These are phyloP conservation scores for Leptinotarsa peninsularis DNA, from an alignment of 2,888 invertebrate genomes.

Conservation along the genomic window DNA sequence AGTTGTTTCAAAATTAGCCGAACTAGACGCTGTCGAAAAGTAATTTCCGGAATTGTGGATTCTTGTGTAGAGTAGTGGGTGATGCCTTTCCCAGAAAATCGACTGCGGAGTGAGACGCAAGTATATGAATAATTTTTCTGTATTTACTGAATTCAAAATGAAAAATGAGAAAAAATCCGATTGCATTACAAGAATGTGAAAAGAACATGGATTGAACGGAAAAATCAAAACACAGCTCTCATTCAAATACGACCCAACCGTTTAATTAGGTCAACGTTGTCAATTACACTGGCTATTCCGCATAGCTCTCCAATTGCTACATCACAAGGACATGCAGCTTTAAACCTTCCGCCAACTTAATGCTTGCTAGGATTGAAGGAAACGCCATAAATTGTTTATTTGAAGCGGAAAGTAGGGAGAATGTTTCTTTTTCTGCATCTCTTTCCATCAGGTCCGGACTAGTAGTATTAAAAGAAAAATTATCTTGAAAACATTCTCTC, in stretches of 20 bases:
- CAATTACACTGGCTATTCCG: conserved; percentile 55
- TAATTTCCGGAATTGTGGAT: no score
- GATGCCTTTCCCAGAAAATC: no score
- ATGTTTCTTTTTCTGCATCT: conserved; percentile 18
- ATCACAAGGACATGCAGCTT: conserved; percentile 32
- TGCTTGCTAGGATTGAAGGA: conserved; percentile 33
- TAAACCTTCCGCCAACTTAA: conserved; percentile 34
- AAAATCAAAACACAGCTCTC: conserved; percentile 17
- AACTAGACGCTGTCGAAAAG: no score
- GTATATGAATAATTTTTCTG: no score
- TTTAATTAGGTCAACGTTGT: conserved; percentile 44
- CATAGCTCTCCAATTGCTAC: conserved; percentile 50
- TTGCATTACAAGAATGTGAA: no score
- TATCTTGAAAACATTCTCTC: no score
- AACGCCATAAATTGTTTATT: conserved; percentile 42
- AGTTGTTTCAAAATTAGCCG: no score
- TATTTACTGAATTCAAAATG: no score
- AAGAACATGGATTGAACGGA: conserved; percentile 17
- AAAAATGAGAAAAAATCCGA: no score
- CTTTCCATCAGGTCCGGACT: background rate
- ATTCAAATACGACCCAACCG: conserved; percentile 27
- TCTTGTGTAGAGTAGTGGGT: no score
- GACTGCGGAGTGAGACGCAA: no score
- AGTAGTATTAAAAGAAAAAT: no score
- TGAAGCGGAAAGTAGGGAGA: conserved; percentile 29